Percentiles rank a stretch among this genome's conserved stretches.
These are phyloP conservation scores for Aphelocoma californica DNA, from an alignment of 2,797 vertebrate species.

Conservation along the genomic window DNA sequence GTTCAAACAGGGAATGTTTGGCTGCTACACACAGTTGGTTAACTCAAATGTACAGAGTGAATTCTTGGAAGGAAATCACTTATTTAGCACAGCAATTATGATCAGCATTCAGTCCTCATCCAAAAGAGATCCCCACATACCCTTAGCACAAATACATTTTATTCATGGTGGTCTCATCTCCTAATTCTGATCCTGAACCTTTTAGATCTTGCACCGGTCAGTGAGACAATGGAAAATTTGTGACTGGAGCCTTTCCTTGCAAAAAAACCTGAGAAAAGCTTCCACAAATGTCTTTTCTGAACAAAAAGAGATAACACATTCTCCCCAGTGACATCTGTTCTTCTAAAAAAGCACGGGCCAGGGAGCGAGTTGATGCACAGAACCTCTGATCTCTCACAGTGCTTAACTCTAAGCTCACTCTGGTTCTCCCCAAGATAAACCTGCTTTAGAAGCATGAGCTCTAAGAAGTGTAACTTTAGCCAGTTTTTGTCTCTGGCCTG, in stretches of 20 bases:
- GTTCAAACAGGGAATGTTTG: background rate
- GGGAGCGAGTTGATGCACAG: background rate
- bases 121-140: background rate
- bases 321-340: background rate
- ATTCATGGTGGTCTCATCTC: background rate
- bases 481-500: background rate
- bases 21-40: background rate
- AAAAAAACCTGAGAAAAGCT: background rate
- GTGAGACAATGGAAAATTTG: background rate
- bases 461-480: background rate
- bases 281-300: background rate
- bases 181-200: background rate
- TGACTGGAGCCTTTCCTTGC: background rate
- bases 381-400: background rate
- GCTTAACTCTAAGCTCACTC: background rate
- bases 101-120: background rate
- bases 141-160: background rate
- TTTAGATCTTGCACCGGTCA: background rate
- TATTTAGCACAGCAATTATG: background rate
- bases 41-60: background rate
- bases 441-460: background rate
- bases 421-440: background rate
- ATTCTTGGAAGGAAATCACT: background rate
- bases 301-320: background rate
- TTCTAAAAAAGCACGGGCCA: background rate